Conservation (phyloP, 2,888 invertebrate species). For the Philaethria dido region DNA sequence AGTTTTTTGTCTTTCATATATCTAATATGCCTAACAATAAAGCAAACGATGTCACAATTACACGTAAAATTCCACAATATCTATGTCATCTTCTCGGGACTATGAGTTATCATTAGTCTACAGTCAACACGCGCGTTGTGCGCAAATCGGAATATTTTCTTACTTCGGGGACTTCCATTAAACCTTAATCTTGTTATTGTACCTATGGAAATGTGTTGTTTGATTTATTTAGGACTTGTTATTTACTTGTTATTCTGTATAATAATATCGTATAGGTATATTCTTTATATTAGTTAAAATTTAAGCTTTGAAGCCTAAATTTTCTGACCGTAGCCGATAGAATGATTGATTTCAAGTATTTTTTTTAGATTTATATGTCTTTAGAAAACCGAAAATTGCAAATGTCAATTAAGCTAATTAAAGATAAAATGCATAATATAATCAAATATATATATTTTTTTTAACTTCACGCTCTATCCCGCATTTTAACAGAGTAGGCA, state of each 20-base stretch:
- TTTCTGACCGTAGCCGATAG: not conserved
- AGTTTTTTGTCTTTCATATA: not conserved
- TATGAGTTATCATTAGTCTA: conserved; percentile 50
- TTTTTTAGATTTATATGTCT: no score
- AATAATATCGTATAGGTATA: no score
- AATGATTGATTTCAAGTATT: not conserved
- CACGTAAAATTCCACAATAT: conserved; percentile 41
- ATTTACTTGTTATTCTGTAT: no score
- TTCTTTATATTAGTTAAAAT: no score
- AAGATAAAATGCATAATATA: no score
- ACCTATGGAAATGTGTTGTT: conserved; percentile 22
- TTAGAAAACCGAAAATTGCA: no score
- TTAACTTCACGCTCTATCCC: no score
- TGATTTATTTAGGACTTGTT: no score
- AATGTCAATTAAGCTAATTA: no score
- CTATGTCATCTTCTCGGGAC: conserved; percentile 37
- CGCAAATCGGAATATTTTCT: conserved; percentile 49
- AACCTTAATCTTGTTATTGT: conserved; percentile 30
- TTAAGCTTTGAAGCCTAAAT: not conserved
- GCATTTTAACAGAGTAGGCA: no score
- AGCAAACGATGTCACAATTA: conserved; percentile 12
- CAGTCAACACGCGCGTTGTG: conserved; percentile 48
- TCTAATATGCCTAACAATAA: not conserved
- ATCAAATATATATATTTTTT: no score
- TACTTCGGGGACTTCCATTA: conserved; percentile 24